Conservation (phyloP, 1,140 invertebrate species). For the Diabrotica virgifera region DNA sequence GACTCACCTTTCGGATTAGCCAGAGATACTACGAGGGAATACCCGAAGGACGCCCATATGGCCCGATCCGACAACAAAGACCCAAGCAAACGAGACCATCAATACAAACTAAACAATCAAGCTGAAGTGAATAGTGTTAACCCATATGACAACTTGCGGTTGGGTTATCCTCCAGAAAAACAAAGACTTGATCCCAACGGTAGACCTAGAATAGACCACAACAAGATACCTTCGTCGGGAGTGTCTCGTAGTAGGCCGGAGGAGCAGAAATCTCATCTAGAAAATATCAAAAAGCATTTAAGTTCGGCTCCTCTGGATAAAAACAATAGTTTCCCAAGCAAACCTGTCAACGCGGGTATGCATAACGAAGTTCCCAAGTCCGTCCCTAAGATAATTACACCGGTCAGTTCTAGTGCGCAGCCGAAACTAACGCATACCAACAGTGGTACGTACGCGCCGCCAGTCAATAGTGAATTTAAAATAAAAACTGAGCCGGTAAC, state of each 20-base stretch:
- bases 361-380: constrained; percentile 32
- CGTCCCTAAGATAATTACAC: constrained; percentile 36
- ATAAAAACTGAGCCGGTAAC: constrained; percentile 27
- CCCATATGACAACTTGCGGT: constrained; percentile 23
- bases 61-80: constrained; percentile 28
- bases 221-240: constrained; percentile 29
- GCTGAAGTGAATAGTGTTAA: constrained; percentile 35
- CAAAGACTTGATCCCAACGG: constrained; percentile 22
- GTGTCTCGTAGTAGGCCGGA: constrained; percentile 22
- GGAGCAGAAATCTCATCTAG: constrained; percentile 29
- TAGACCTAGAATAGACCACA: constrained; percentile 27
- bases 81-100: constrained; percentile 35
- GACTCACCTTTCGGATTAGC: constrained; percentile 35
- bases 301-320: constrained; percentile 33
- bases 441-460: constrained; percentile 24
- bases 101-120: constrained; percentile 33
- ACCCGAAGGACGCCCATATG: constrained; percentile 14
- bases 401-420: constrained; percentile 1
- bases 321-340: constrained; percentile 29
- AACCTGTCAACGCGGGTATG: constrained; percentile 31
- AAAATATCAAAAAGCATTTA: constrained; percentile 39
- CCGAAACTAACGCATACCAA: constrained; percentile 32
- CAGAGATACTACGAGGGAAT: constrained; percentile 26
- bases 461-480: constrained; percentile 19
- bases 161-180: constrained; percentile 16